Evolutionary conservation across 2,888 invertebrate species (phyloP), one percentile per base, ranked within the genome.

Genomic region (Ceriagrion tenellum): DNA sequence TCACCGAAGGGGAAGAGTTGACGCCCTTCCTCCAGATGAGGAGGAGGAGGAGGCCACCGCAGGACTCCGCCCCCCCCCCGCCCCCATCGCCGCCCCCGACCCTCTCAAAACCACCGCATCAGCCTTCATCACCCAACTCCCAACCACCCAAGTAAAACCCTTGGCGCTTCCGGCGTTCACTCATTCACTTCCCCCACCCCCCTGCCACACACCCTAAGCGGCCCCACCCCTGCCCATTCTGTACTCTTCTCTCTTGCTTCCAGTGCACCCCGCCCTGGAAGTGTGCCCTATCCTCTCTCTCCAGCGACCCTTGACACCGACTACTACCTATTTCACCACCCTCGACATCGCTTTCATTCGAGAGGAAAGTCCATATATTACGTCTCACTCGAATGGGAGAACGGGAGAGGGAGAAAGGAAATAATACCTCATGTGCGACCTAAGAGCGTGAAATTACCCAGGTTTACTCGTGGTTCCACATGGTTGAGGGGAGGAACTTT

Each of bases 1-100:
- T 91, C 63, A 91, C 59, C 35, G 90, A n/a, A 47, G 47, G 63
- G 40, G 91, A 23, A 81, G 30, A 12, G 35, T 35, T 35, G 35
- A 30, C 81, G 81, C 81, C 81, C 81, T 81, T 81, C 81, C 81
- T 81, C 81, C 35, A 81, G 35, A 81, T 81, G 81, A 81, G 35
- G 81, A 81, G 13, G 81, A 81, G 35, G 81, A 81, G 13, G 81
- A 30, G 16, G 35, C 81, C 81, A 81, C n/a, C 69, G 69, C 30
- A 81, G 30, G 81, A 35, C 30, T 81, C 30, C 81, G 81, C 81
- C 30, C 30, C 30, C 81, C 47, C 8, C 47, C 47, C 81, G 81
- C 81, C 30, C 30, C 30, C 81, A n/a, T n/a, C n/a, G n/a, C 47
- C 8, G 4, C 47, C 47, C 47, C 47, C 47, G 8, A 47, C 13